A percentile compares a stretch with the other conserved stretches of the same genome.
Conservation (phyloP, 2,888 invertebrate genomes). For the Vesta saturnalis region DNA sequence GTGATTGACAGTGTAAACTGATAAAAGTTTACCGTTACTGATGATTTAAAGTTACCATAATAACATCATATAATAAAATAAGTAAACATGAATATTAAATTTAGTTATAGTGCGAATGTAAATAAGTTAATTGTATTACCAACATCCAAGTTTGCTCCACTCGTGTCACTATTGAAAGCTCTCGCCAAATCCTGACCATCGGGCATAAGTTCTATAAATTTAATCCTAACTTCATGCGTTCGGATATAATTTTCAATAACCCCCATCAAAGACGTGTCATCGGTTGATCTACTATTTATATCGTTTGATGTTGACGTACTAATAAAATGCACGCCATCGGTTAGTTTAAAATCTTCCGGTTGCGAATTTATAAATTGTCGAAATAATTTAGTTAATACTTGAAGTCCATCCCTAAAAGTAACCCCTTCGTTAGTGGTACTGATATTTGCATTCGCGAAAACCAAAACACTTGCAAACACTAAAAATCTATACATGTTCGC, state of each 20-base stretch:
- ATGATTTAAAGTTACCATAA: neutral
- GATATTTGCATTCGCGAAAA: slow-evolving; percentile 25
- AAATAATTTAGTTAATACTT: slow-evolving; percentile 61
- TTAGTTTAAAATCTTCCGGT: slow-evolving; percentile 67
- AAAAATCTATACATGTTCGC: slow-evolving; percentile 54
- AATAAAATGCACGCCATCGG: slow-evolving; percentile 73
- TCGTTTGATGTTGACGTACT: slow-evolving; percentile 64
- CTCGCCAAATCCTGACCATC: slow-evolving; percentile 65
- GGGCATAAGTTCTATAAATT: slow-evolving; percentile 74
- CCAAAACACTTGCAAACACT: slow-evolving; percentile 46
- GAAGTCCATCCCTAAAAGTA: slow-evolving; percentile 52
- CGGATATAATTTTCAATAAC: slow-evolving; percentile 74
- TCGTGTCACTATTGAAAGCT: slow-evolving; percentile 67
- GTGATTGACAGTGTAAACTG: no score
- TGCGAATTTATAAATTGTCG: slow-evolving; percentile 65
- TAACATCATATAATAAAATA: neutral
- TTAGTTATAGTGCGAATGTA: neutral
- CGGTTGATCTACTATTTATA: slow-evolving; percentile 63
- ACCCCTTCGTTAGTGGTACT: slow-evolving; percentile 45
- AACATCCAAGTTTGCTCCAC: slow-evolving; percentile 62
- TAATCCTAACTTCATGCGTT: slow-evolving; percentile 78
- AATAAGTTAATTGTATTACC: slow-evolving; percentile 58
- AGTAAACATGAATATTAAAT: slow-evolving; percentile 1
- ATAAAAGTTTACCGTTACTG: neutral
- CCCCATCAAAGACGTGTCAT: slow-evolving; percentile 67